Conservation (phyloP, 2,797 vertebrate genomes). For the Nasua narica region DNA sequence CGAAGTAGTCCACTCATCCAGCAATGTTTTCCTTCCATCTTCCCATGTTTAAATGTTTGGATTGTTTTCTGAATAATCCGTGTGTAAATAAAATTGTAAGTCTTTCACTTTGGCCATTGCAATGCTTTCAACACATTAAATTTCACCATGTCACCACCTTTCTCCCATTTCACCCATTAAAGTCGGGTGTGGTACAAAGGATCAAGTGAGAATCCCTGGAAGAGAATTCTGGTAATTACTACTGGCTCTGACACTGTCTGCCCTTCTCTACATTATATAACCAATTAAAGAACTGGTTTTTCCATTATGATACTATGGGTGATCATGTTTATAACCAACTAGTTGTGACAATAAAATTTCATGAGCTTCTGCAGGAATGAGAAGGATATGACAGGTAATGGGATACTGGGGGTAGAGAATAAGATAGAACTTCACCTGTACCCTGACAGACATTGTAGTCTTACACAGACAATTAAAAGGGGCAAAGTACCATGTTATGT, state of each 20-base stretch:
- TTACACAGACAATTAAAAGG: not conserved
- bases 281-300: not conserved
- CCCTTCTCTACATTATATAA: not conserved
- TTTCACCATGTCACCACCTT: not conserved
- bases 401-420: not conserved
- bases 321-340: not conserved
- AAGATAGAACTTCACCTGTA: not conserved
- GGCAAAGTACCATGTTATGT: not conserved
- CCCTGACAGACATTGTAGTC: not conserved
- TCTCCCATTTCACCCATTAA: constrained; percentile 18
- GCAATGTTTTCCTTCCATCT: not conserved
- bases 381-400: not conserved
- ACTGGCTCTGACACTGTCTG: not conserved
- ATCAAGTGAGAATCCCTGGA: not conserved
- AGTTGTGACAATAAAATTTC: not conserved
- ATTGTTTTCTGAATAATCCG: constrained; percentile 30
- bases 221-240: constrained; percentile 28
- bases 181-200: not conserved
- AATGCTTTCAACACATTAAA: constrained; percentile 15
- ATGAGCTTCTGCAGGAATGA: not conserved
- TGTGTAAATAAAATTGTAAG: constrained; percentile 34
- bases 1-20: not conserved
- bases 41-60: not conserved
- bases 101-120: constrained; percentile 33
- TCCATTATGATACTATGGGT: not conserved